phyloP scores from a whole-genome alignment of 1,140 invertebrate species.

The Ooceraea biroi region DNA sequence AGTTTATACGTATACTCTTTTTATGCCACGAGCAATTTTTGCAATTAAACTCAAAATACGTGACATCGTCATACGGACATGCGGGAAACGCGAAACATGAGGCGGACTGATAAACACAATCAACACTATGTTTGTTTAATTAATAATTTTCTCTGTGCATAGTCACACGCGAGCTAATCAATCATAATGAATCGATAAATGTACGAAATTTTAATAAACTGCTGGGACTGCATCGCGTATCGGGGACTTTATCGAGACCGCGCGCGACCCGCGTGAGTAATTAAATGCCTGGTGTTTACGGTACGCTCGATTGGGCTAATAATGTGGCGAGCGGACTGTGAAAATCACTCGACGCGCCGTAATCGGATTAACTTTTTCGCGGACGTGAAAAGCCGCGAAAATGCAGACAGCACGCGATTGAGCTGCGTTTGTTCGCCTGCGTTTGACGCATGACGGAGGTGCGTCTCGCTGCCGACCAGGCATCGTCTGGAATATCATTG shows the following conservation, averaged over 20 bases:
- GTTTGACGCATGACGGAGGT: conserved; percentile 27
- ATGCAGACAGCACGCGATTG: not conserved
- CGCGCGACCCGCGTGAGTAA: conserved; percentile 8
- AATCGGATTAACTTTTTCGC: conserved; percentile 66
- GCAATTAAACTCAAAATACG: not conserved
- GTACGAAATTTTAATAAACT: not conserved
- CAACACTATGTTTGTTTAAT: not conserved
- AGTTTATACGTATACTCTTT: not conserved
- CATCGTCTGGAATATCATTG: not conserved
- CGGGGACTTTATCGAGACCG: not conserved
- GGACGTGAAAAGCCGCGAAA: conserved; percentile 12
- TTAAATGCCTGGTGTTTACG: conserved; percentile 50
- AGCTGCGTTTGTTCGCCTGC: conserved; percentile 17
- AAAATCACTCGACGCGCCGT: conserved; percentile 53
- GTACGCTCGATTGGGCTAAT: conserved; percentile 35
- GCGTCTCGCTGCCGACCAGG: not conserved
- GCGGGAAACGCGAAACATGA: too few relatives aligned
- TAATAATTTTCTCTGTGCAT: not conserved
- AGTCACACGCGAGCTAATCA: not conserved
- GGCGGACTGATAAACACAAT: too few relatives aligned
- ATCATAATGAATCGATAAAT: conserved; percentile 16
- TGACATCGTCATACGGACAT: not conserved
- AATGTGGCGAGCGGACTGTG: not conserved
- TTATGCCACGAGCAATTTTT: not conserved
- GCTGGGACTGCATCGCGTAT: not conserved